phyloP scores from a whole-genome alignment of 2,113 vertebrate species.

The Mus pahari region DNA sequence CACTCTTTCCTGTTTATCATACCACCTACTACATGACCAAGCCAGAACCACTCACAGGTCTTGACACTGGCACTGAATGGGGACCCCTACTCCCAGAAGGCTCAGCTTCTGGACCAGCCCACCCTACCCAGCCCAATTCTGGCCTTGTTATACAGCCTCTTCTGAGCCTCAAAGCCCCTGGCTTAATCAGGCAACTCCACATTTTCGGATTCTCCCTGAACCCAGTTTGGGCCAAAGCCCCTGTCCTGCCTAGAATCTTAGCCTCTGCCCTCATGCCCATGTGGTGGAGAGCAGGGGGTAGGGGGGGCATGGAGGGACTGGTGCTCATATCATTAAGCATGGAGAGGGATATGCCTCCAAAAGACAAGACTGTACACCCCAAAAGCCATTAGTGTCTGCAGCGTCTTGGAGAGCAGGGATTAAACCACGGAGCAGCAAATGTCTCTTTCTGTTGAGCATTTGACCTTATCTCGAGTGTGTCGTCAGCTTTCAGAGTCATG shows the following conservation, averaged over 20 bases:
- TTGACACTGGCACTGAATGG: background rate
- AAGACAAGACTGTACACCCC: slow-evolving; percentile 70
- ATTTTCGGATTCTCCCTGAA: background rate
- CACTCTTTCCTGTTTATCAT: rapidly evolving
- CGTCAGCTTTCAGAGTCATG: slow-evolving; percentile 58
- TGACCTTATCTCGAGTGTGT: slow-evolving; percentile 65
- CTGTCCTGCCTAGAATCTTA: slow-evolving; percentile 43
- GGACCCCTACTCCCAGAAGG: too few relatives aligned
- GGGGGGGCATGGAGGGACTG: too few relatives aligned
- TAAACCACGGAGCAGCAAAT: slow-evolving; percentile 83
- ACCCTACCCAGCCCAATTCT: rapidly evolving
- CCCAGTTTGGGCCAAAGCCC: background rate
- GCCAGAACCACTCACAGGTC: rapidly evolving
- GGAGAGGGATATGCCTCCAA: slow-evolving; percentile 54
- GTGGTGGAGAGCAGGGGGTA: background rate
- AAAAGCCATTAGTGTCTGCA: slow-evolving; percentile 80
- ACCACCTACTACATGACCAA: background rate
- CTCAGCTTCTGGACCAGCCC: too few relatives aligned
- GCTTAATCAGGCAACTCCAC: background rate
- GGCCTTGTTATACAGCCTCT: background rate
- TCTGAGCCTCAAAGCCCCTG: too few relatives aligned
- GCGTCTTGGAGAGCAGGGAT: slow-evolving; percentile 78
- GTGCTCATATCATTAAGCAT: background rate
- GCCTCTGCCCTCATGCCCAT: slow-evolving; percentile 41
- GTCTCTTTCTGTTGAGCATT: slow-evolving; percentile 70